Evolutionary conservation across 2,797 vertebrate genomes (phyloP), one percentile per base, ranked within the genome.

Genomic region (Gallinago stenura): DNA sequence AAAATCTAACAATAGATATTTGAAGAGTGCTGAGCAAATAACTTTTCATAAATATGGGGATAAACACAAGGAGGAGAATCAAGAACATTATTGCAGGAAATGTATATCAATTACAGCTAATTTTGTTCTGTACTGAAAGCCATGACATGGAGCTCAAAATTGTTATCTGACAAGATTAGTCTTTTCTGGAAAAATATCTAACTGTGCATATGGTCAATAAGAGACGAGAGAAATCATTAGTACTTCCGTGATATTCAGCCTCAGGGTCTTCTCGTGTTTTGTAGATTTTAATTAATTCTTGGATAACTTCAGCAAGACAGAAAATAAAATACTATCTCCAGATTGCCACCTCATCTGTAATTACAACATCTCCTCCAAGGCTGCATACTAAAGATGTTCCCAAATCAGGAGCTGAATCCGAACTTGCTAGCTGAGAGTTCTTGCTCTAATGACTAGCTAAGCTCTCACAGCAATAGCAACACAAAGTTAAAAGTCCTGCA

Each of bases 221-320:
- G 14, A 86, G 51, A 43, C 0, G 0, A 72, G 46, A 87, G 5
- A 71, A 75, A 78, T 89, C 28, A 48, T 87, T 80, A 77, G 48
- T 26, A 75, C 39, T 92, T 73, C 43, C 37, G 64, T 9, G 48
- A 54, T 83, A 61, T 71, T 93, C 82, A 81, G 71, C 72, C 57
- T 78, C 53, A 51, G 83, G 72, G 83, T 78, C 33, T 83, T 10
- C 0, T 15, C 24, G 7, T 87, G 41, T 37, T 91, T 68, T 78
- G 24, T 26, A 83, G 77, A 50, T 24, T 75, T 71, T 71, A 81
- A 91, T 86, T 95, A 95, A 94, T 72, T 70, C 33, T 86, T 88
- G 16, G 15, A 30, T 82, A 93, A 88, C 31, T 94, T 86, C 4
- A 6, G 41, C 33, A 75, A 86, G 61, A 33, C 1, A 56, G 57